These are phyloP conservation scores for Cryptocephalus moraei DNA, from an alignment of 2,888 invertebrate genomes.

Conservation along the genomic window DNA sequence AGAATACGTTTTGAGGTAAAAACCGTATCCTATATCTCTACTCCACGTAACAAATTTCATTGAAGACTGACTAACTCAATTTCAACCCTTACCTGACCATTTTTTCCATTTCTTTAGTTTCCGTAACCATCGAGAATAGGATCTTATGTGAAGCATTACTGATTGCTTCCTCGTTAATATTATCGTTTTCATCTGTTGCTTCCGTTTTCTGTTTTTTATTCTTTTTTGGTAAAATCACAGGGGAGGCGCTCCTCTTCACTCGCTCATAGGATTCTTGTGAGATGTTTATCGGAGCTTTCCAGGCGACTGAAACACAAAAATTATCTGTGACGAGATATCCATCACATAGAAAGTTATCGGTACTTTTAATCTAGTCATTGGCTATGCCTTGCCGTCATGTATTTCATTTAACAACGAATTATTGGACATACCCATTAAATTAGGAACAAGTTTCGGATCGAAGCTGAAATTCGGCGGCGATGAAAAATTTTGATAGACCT, in stretches of 20 bases:
- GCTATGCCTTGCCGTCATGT: no score
- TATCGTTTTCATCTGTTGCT: constrained; percentile 27
- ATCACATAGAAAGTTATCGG: no score
- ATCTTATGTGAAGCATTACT: constrained; percentile 40
- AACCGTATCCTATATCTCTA: no score
- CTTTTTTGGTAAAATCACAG: constrained; percentile 41
- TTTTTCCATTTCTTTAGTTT: constrained; percentile 35
- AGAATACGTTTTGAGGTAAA: no score
- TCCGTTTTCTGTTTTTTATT: constrained; percentile 45
- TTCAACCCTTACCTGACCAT: constrained; percentile 40
- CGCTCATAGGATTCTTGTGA: constrained; percentile 79
- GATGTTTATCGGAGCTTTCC: constrained; percentile 89
- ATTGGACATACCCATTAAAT: constrained; percentile 71
- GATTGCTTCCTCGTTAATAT: constrained; percentile 22
- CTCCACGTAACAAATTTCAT: no score
- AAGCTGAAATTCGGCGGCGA: constrained; percentile 66
- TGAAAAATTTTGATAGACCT: constrained; percentile 82
- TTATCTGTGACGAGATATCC: no score
- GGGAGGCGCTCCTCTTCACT: constrained; percentile 62
- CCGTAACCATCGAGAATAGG: constrained; percentile 43
- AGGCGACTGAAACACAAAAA: constrained; percentile 54
- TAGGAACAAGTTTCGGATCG: constrained; percentile 76
- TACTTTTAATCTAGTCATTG: no score
- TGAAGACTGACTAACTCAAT: background rate
- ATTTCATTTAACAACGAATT: background rate